Base-by-base conservation (phyloP, 2,888 invertebrate species). In the Meloe dianella region DNA sequence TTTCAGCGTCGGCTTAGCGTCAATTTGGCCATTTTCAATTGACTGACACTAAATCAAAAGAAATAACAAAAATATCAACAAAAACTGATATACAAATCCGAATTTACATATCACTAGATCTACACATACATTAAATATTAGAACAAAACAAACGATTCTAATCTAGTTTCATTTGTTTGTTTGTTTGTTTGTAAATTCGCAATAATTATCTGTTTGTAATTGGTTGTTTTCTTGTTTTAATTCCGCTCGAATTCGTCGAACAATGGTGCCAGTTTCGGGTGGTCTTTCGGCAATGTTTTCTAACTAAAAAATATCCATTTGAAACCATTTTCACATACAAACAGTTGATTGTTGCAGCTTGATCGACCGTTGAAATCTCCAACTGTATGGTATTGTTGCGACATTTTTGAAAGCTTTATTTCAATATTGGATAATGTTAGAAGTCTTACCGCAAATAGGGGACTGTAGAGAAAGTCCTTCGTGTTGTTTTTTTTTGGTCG, bases 281-380 rank as follows among this genome's bases (percentile, higher is more conserved):
- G 20, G 47, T 20, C 47, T 20, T 41, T 7, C n/a, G 5, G 7
- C 10, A 5, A 12, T 35, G 12, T 35, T 41, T 17, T 41, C 41
- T 35, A 35, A 35, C 14, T 35, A 12, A 41, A 27, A 27, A 27
- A 3, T 27, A 27, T 27, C 4, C 27, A 4, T 27, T 27, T 27
- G 4, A 27, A 27, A 27, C 4, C 4, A 27, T 27, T 41, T 41
- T 8, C n/a, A n/a, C n/a, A n/a, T n/a, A 41, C 41, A 41, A n/a
- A 41, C 17, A 17, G 41, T 17, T 12, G 41, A 41, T 41, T 47
- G 8, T 60, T 27, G 60, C 54, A 30, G 64, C 20, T 60, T 60
- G 12, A 24, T 60, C 54, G 14, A 59, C 1, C 56, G 63, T 63
- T 58, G 24, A 63, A 58, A 56, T 63, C 64, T 29, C 56, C 62